Percentiles rank a stretch among this genome's conserved stretches.
Evolutionary conservation across 2,113 vertebrate species (phyloP).

Genomic region (Pterocles burchelli): DNA sequence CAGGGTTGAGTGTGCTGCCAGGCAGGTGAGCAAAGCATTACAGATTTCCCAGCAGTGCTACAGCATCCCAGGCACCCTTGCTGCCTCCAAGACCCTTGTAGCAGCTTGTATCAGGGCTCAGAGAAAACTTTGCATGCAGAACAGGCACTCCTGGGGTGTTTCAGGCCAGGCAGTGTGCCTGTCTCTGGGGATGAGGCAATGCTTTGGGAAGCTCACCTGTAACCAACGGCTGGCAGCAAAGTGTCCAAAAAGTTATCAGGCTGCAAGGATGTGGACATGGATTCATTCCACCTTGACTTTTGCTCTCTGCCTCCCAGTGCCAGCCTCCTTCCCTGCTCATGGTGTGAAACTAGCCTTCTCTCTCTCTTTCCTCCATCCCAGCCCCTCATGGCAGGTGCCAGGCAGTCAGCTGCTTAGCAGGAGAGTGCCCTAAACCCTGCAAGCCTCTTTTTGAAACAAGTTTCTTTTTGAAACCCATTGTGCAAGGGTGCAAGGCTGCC

Average conservation of each 20-base stretch:
- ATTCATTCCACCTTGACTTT: neutral
- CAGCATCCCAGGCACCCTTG: neutral
- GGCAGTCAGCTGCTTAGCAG: neutral
- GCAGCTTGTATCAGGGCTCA: conserved; percentile 10
- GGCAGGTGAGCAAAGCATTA: conserved; percentile 27
- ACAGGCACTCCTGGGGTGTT: neutral
- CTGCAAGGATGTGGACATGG: neutral
- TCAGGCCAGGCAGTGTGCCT: neutral
- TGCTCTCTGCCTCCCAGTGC: neutral
- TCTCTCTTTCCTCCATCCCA: neutral
- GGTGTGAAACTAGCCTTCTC: neutral
- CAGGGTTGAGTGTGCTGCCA: neutral
- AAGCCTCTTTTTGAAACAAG: neutral
- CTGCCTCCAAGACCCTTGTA: neutral
- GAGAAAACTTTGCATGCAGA: neutral
- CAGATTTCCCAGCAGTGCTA: conserved; percentile 14
- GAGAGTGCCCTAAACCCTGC: neutral
- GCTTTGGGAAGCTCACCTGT: conserved; percentile 21
- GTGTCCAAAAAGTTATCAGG: neutral
- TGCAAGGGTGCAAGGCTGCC: neutral
- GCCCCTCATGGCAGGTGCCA: neutral
- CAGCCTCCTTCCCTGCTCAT: neutral
- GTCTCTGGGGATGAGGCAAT: neutral
- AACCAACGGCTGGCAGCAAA: neutral
- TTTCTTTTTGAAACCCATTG: neutral